A percentile compares a stretch with the other conserved stretches of the same genome.
Evolutionary conservation across 2,113 vertebrate genomes (phyloP).

Genomic region (Leptobrachium leishanense): DNA sequence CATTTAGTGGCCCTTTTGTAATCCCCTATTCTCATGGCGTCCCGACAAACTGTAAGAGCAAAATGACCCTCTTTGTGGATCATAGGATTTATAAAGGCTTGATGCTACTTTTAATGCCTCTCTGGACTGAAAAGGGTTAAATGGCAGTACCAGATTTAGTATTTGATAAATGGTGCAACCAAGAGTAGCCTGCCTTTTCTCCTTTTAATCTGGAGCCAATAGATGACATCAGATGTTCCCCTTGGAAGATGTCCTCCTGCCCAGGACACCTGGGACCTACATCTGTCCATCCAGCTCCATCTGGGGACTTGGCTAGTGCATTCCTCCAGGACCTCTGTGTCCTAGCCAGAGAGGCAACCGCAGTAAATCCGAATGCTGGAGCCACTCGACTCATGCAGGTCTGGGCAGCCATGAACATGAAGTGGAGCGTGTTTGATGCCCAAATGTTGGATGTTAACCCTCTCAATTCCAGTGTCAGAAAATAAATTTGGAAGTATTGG

Average conservation of each 20-base stretch:
- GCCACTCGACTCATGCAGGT: not conserved
- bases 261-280: slow-evolving; percentile 31
- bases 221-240: slow-evolving; percentile 37
- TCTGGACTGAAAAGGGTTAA: not conserved
- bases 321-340: not conserved
- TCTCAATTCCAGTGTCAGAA: too few species aligned
- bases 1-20: too few species aligned
- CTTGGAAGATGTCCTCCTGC: slow-evolving; percentile 32
- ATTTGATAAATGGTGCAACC: not conserved
- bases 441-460: not conserved
- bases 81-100: too few species aligned
- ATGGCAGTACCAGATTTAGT: not conserved
- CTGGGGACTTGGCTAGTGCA: slow-evolving; percentile 6
- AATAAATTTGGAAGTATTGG: too few species aligned
- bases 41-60: too few species aligned
- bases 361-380: slow-evolving; percentile 2
- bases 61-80: too few species aligned
- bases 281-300: slow-evolving; percentile 31
- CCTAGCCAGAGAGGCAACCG: slow-evolving; percentile 17
- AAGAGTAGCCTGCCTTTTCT: slow-evolving; percentile 1
- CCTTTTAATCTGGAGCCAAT: not conserved
- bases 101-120: not conserved
- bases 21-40: too few species aligned
- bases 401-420: not conserved
- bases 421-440: not conserved